Evolutionary conservation across 1,140 invertebrate genomes (phyloP), one percentile per base, ranked within the genome.

Genomic region (Diorhabda carinulata): DNA sequence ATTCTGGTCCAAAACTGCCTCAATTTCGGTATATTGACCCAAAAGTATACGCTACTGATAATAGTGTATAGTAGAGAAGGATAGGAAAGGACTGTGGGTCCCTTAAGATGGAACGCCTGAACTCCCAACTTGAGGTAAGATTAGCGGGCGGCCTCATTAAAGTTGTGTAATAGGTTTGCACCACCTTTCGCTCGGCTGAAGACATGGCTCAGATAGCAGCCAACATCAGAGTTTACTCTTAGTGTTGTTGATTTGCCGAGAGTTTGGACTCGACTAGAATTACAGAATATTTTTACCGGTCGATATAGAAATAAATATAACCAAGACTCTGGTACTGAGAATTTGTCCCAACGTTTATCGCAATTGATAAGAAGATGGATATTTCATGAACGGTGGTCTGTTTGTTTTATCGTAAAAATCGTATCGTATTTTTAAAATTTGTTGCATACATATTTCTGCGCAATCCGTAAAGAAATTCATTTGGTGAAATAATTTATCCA

Each of bases 91-190:
- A 61, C 59, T 40, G 63, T 43, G 65, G 43, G 57, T 4, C 59
- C 59, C 59, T 52, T n/a, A 57, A 61, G 61, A 66, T 58, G 62
- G 68, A 67, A 57, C 47, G 43, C 5, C 25, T 63, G 57, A 64
- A 61, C 52, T 25, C 61, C 67, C 61, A 56, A 42, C 61, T 52
- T 67, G 70, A 70, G 74, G 72, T 72, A 70, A 75, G 73, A 76
- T 76, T 76, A 76, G 75, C 72, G 73, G 71, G 72, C 72, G 75
- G 68, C 67, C 69, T 76, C 75, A 76, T 76, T 76, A 76, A 76
- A 76, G 73, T 76, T 76, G 73, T 76, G 75, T 76, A 76, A 76
- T 76, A 74, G 75, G 71, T 76, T 76, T 75, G 70, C 74, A 73
- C 70, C 72, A 76, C 70, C 70, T 76, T 70, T 71, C 72, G 70